A percentile compares a stretch with the other conserved stretches of the same genome.
phyloP scores from a whole-genome alignment of 2,797 vertebrate genomes.

The Silurus lanzhouensis region DNA sequence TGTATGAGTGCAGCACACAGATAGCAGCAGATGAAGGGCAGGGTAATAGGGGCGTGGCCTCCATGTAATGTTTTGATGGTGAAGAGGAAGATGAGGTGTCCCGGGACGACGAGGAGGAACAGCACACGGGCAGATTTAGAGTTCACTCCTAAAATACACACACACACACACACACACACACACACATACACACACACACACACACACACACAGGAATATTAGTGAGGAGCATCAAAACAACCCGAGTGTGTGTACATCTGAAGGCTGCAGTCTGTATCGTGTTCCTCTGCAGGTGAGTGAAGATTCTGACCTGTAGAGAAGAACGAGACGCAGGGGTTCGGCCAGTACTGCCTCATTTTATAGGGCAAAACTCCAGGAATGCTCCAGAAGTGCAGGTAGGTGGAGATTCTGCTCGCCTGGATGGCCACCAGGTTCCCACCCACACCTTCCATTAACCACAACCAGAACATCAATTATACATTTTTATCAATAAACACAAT shows the following conservation, averaged over 20 bases:
- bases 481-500: no score
- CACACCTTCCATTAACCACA: conserved; percentile 75
- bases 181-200: not conserved
- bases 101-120: conserved; percentile 87
- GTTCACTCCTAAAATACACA: conserved; percentile 80
- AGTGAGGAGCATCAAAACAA: not conserved
- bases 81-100: conserved; percentile 89
- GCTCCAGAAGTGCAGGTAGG: conserved; percentile 91
- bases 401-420: conserved; percentile 94
- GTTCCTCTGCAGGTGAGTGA: not conserved
- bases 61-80: conserved; percentile 86
- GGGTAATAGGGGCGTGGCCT: conserved; percentile 75
- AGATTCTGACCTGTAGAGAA: conserved; percentile 82
- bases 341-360: conserved; percentile 90
- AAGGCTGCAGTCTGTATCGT: no score
- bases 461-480: not conserved
- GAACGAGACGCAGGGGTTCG: conserved; percentile 86
- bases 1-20: conserved; percentile 85
- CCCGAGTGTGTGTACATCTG: not conserved
- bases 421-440: conserved; percentile 96
- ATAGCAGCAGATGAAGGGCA: conserved; percentile 82
- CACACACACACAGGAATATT: not conserved
- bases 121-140: conserved; percentile 90
- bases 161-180: no score
- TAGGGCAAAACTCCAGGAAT: conserved; percentile 88